These are phyloP conservation scores for Brachypterus glaber DNA, from an alignment of 2,888 invertebrate species.

Conservation along the genomic window DNA sequence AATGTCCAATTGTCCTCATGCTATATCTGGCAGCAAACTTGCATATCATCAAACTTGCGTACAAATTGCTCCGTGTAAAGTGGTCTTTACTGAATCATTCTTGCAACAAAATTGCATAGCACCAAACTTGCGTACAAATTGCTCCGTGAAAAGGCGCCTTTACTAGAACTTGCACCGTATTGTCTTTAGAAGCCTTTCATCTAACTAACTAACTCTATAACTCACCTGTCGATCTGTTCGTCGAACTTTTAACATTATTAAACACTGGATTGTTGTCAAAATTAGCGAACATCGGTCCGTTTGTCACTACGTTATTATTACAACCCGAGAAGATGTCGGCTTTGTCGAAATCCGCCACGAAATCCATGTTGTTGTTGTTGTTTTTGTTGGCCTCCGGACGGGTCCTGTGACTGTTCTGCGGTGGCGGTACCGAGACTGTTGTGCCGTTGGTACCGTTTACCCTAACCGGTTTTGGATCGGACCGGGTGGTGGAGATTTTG, in stretches of 20 bases:
- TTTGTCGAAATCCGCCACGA: constrained; percentile 62
- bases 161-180: too few relatives aligned
- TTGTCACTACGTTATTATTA: constrained; percentile 24
- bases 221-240: constrained; percentile 8
- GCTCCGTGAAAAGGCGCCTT: too few relatives aligned
- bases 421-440: constrained; percentile 9
- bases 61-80: too few relatives aligned
- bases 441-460: constrained; percentile 12
- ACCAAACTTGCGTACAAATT: too few relatives aligned
- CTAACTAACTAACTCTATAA: constrained; percentile 4
- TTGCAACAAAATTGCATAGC: too few relatives aligned
- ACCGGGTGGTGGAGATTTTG: constrained; percentile 2
- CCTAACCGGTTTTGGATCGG: background rate
- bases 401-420: constrained; percentile 23
- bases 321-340: constrained; percentile 56
- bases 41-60: too few relatives aligned
- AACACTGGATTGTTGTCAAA: constrained; percentile 65
- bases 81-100: too few relatives aligned
- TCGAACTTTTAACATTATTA: constrained; percentile 35
- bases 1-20: too few relatives aligned
- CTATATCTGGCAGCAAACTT: too few relatives aligned
- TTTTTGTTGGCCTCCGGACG: constrained; percentile 27
- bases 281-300: constrained; percentile 55
- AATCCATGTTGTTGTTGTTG: constrained; percentile 30
- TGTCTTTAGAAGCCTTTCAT: too few relatives aligned